Conservation (phyloP, 2,113 vertebrate species). For the Isurus oxyrinchus region DNA sequence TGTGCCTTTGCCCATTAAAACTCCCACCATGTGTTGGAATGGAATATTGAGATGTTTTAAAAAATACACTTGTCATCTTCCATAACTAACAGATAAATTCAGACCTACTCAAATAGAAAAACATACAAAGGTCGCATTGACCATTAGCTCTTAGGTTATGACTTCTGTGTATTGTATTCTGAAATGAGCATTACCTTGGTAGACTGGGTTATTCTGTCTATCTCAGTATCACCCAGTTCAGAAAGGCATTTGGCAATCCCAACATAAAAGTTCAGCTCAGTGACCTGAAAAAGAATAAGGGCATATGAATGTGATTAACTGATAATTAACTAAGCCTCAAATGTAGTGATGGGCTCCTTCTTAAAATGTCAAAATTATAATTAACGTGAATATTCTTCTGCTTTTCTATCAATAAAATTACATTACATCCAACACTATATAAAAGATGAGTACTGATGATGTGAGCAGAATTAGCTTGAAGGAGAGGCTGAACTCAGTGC, state of each 20-base stretch:
- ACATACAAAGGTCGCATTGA: not conserved
- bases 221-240: slow-evolving; percentile 75
- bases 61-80: not conserved
- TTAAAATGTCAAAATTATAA: not conserved
- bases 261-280: slow-evolving; percentile 67
- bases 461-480: not conserved
- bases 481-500: not conserved
- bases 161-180: not conserved
- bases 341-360: not conserved
- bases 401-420: not conserved
- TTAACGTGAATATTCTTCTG: not conserved
- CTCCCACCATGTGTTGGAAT: not conserved
- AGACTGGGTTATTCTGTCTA: slow-evolving; percentile 59
- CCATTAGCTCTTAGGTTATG: not conserved
- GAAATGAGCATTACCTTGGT: slow-evolving; percentile 64
- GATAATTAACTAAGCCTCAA: not conserved
- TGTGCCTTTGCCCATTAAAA: too few species aligned
- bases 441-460: not conserved
- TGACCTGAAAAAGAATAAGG: slow-evolving; percentile 56
- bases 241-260: slow-evolving; percentile 73
- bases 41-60: too few species aligned
- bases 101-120: not conserved
- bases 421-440: not conserved
- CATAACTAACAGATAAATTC: not conserved
- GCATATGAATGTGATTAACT: slow-evolving; percentile 35